Evolutionary conservation across 2,797 vertebrate genomes (phyloP), one percentile per base, ranked within the genome.

Genomic region (Dendrocincla fuliginosa): DNA sequence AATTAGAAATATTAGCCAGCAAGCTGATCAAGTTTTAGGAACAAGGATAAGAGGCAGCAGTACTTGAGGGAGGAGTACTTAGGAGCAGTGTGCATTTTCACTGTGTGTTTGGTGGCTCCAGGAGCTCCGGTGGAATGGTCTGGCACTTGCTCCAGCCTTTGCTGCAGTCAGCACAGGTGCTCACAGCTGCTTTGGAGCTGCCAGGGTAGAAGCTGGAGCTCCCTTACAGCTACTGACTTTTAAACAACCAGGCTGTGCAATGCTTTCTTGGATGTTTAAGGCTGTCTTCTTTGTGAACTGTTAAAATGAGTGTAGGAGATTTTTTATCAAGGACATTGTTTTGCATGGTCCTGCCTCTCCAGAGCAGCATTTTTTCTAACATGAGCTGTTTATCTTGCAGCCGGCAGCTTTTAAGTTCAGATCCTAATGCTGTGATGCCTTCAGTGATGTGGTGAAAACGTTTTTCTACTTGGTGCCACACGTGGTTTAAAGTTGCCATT

Each of bases 401-500:
- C 33, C 89, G 5, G 78, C 67, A 56, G 52, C 42, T 80, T 91
- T 91, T 65, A 63, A 70, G 65, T 69, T 86, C n/a, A 79, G 19
- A 67, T 90, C 37, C 18, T 77, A 57, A 42, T 68, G 63, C 30
- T 69, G 35, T 42, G 65, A 60, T 86, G 67, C 24, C 52, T 52
- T 52, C 30, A 89, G 28, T 59, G 63, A 75, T 47, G 37, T 49
- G 50, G 55, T 63, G 76, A 79, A 91, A 86, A 74, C 27, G 6
- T 74, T 82, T 56, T 90, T 83, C 82, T 86, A 32, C 27, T 70
- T 90, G 63, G 67, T 95, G 89, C 91, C 87, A 84, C 69, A 50
- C 67, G 5, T 67, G 74, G 30, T 81, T 95, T 90, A 60, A 94
- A 76, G 89, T 68, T 93, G 74, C 83, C 84, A 50, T 92, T 92